phyloP scores from a whole-genome alignment of 2,888 invertebrate genomes.

The Leucoma salicis region DNA sequence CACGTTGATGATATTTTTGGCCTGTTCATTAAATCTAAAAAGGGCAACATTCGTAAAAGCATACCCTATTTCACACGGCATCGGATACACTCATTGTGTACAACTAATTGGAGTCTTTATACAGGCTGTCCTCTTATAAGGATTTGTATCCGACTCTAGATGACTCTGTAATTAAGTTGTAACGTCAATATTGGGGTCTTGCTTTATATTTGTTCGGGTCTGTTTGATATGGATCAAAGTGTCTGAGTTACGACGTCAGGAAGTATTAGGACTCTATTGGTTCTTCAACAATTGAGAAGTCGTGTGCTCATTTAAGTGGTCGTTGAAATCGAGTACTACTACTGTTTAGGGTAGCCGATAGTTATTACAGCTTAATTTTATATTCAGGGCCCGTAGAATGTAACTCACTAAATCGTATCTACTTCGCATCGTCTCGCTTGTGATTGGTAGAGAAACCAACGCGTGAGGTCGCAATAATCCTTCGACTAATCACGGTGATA shows the following conservation, averaged over 20 bases:
- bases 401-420: no score
- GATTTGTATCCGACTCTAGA: slow-evolving; percentile 9
- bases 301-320: no score
- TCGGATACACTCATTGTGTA: not conserved
- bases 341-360: no score
- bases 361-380: no score
- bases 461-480: no score
- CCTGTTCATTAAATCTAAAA: not conserved
- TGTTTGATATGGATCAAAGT: slow-evolving; percentile 6
- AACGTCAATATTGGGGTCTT: not conserved
- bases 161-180: slow-evolving; percentile 6
- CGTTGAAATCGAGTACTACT: no score
- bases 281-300: not conserved
- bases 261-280: not conserved
- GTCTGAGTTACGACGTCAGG: not conserved
- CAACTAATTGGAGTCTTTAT: slow-evolving; percentile 13
- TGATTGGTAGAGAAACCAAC: no score
- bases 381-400: no score
- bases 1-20: not conserved
- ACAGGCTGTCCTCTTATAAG: slow-evolving; percentile 4
- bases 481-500: no score
- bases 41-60: not conserved
- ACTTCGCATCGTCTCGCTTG: no score
- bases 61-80: not conserved
- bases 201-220: slow-evolving; percentile 7